Percentiles rank a stretch among this genome's conserved stretches.
phyloP scores from a whole-genome alignment of 1,140 invertebrate genomes.

The Stegodyphus mimosarum region DNA sequence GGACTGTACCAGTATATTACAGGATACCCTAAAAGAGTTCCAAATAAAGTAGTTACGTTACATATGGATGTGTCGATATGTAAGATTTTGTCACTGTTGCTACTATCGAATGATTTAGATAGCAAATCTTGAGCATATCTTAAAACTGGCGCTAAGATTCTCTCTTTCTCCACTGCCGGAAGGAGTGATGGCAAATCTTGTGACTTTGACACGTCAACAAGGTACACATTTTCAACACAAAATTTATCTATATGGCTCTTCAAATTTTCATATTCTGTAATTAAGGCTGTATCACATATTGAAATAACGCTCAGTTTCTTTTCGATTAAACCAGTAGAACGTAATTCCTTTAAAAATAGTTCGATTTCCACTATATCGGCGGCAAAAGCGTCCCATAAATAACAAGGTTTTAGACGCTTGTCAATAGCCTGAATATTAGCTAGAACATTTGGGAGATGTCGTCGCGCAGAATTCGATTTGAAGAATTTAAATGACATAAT shows the following conservation, averaged over 20 bases:
- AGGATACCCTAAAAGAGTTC: conserved; percentile 28
- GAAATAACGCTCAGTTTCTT: background rate
- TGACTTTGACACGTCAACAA: conserved; percentile 22
- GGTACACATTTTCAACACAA: background rate
- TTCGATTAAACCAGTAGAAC: background rate
- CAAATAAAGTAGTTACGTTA: conserved; percentile 24
- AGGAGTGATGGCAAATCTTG: background rate
- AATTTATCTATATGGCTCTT: conserved; percentile 1
- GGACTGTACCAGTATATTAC: conserved; percentile 37
- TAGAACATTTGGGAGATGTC: background rate
- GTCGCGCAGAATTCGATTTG: conserved; percentile 3
- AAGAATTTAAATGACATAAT: conserved; percentile 2
- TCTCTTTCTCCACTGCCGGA: background rate
- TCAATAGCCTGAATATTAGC: conserved; percentile 15
- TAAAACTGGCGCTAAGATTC: background rate
- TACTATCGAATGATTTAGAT: background rate
- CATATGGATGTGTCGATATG: background rate
- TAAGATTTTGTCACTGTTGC: background rate
- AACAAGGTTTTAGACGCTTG: conserved; percentile 43
- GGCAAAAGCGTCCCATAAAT: conserved; percentile 30
- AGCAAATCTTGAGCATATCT: background rate
- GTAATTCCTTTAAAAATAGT: conserved; percentile 11
- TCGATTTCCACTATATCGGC: conserved; percentile 14
- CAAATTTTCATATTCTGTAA: background rate
- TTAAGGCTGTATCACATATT: conserved; percentile 14